phyloP scores from a whole-genome alignment of 2,113 vertebrate genomes.

The Dunckerocampus dactyliophorus region DNA sequence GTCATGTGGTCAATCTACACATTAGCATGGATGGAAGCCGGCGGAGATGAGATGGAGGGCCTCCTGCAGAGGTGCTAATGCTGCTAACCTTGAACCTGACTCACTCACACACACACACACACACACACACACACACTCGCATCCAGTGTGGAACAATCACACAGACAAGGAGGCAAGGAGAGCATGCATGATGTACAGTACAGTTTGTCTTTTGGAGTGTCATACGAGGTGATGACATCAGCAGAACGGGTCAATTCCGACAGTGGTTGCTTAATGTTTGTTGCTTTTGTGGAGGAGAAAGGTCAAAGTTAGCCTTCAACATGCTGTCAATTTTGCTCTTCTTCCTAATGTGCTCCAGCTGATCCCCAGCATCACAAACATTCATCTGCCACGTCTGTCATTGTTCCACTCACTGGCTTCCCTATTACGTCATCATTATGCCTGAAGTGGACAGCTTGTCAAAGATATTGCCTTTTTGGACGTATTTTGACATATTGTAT shows the following conservation, averaged over 20 bases:
- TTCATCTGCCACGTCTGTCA: constrained; percentile 8
- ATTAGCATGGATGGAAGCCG: constrained; percentile 31
- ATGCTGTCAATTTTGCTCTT: constrained; percentile 17
- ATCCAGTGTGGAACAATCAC: constrained; percentile 11
- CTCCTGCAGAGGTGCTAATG: constrained; percentile 73
- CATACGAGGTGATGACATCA: constrained; percentile 28
- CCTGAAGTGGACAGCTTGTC: too few species aligned
- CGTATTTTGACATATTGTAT: too few species aligned
- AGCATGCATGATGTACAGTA: background rate
- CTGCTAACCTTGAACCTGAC: constrained; percentile 71
- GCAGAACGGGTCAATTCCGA: constrained; percentile 45
- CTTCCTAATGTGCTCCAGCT: background rate
- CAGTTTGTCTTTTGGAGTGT: constrained; percentile 4
- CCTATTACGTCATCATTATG: background rate
- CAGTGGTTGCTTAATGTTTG: constrained; percentile 46
- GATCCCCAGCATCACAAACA: background rate
- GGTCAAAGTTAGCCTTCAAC: constrained; percentile 44
- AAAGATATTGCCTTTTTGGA: too few species aligned
- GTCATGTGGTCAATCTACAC: constrained; percentile 46
- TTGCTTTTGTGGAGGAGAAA: constrained; percentile 52
- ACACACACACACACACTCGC: too few species aligned
- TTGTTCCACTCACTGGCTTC: background rate
- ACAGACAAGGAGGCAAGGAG: background rate
- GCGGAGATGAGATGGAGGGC: constrained; percentile 54
- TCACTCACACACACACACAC: constrained; percentile 30